Evolutionary conservation across 2,113 vertebrate genomes (phyloP), one percentile per base, ranked within the genome.

Genomic region (Cromileptes altivelis): DNA sequence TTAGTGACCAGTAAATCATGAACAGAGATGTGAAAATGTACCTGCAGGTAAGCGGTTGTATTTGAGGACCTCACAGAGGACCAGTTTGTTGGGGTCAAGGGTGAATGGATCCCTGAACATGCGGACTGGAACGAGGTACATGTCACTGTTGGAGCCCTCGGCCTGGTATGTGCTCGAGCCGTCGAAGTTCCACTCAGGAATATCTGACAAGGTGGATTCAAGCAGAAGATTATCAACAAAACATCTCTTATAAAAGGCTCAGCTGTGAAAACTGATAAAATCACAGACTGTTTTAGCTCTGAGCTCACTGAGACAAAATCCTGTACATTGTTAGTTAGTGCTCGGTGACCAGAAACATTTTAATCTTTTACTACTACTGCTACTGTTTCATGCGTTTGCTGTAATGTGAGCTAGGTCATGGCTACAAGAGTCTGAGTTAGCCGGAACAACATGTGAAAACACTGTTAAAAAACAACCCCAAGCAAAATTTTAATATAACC

Each of bases 181-280:
- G 84, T 96, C 97, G 0, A 96, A 97, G 88, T 96, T 97, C 97
- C 97, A 97, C 85, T 96, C 95, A 0, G 97, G 96, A 23, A 97
- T 83, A 0, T 97, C 97, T 97, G 87, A 37, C 52, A 69, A 30
- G 15, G 13, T 14, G 5, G 8, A 18, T 50, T 21, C 8, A 0
- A 74, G 0, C 17, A 11, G 62, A 6, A 0, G 93, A 17, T 95
- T 94, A 18, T 94, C 93, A 0, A 23, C 42, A n/a, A 60, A 62
- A 21, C 9, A 52, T 15, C 7, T 9, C 27, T 4, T 30, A 68
- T 37, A 60, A n/a, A 21, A 1, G 94, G 87, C 1, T 47, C 40
- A 56, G 4, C n/a, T 52, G 25, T 42, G 9, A 72, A 72, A 45
- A 5, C 14, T 45, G n/a, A 11, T 0, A 1, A 1, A 15, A 56